Evolutionary conservation across 1,140 invertebrate genomes (phyloP), one percentile per base, ranked within the genome.

Genomic region (Eubasilissa regina): DNA sequence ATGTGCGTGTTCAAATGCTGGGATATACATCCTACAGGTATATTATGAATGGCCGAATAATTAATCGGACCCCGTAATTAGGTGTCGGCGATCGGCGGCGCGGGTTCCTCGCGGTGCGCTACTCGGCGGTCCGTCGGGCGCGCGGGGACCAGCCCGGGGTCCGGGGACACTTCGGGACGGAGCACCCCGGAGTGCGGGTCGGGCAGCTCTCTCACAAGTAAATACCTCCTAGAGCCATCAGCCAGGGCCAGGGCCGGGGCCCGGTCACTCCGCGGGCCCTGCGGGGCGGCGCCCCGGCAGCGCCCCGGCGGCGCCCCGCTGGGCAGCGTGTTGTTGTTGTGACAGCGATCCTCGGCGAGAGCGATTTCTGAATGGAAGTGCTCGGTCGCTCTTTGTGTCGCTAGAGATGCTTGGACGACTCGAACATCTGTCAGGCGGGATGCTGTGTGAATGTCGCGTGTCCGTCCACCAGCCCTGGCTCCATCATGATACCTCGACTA

Each of bases 21-120:
- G 78, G 68, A 75, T 82, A 82, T 79, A 77, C 81, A 76, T 72
- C 81, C 81, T 82, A 82, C 81, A 82, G 81, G 81, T 82, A 80
- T 62, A 70, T 70, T 70, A 70, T 70, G 66, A 70, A 70, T 70
- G 66, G 45, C n/a, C 43, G 45, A 70, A 73, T 56, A 56, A 73
- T 73, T 73, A 73, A 21, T 21, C 19, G 70, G 25, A 53, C 48
- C 68, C 66, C 15, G 66, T 70, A 35, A 51, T 17, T 51, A 51
- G 66, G 47, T 70, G 47, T 47, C 47, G 44, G 60, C 60, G 13
- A 9, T 51, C 47, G 60, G 35, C 12, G 64, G 4, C 51, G 21
- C 51, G 17, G 25, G 51, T 35, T 35, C 53, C 12, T 45, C 25
- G 25, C 3, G 51, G 51, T 19, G 51, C 72, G 15, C 64, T 8